These are phyloP conservation scores for Heliconius hermathena DNA, from an alignment of 1,140 invertebrate species.

Conservation along the genomic window DNA sequence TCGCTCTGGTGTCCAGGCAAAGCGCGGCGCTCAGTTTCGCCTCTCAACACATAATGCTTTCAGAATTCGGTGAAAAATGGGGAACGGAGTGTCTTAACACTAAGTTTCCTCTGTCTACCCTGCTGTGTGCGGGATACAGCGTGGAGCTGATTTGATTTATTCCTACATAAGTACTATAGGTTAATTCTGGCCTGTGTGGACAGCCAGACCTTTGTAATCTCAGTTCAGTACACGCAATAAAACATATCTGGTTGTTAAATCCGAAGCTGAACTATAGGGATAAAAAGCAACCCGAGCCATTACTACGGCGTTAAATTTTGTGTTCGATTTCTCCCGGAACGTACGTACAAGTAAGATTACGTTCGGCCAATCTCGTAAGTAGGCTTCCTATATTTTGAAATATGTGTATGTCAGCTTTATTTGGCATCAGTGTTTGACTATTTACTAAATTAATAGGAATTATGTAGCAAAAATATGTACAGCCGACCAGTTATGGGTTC, in stretches of 20 bases:
- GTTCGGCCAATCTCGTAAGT: neutral
- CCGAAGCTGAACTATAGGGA: slow-evolving; percentile 33
- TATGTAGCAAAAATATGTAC: too few relatives aligned
- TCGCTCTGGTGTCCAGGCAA: too few relatives aligned
- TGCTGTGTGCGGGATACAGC: too few relatives aligned
- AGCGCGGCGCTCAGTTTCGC: too few relatives aligned
- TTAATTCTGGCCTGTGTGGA: slow-evolving; percentile 1
- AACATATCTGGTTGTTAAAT: slow-evolving; percentile 28
- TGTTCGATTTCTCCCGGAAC: slow-evolving; percentile 24
- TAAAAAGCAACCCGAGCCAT: slow-evolving; percentile 29
- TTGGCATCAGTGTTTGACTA: neutral
- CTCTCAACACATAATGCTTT: too few relatives aligned
- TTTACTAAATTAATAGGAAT: too few relatives aligned
- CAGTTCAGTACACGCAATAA: slow-evolving; percentile 32
- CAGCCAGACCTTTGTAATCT: slow-evolving; percentile 1
- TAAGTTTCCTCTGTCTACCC: too few relatives aligned
- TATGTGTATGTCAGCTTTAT: neutral
- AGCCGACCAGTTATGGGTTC: too few relatives aligned
- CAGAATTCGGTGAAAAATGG: too few relatives aligned
- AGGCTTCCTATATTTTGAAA: neutral
- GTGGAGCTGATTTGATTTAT: too few relatives aligned
- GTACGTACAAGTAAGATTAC: slow-evolving; percentile 32
- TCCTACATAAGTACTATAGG: neutral
- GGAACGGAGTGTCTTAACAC: too few relatives aligned
- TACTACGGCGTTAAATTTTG: slow-evolving; percentile 34